Base-by-base conservation (phyloP, 2,797 vertebrate species). In the Limosa lapponica region DNA sequence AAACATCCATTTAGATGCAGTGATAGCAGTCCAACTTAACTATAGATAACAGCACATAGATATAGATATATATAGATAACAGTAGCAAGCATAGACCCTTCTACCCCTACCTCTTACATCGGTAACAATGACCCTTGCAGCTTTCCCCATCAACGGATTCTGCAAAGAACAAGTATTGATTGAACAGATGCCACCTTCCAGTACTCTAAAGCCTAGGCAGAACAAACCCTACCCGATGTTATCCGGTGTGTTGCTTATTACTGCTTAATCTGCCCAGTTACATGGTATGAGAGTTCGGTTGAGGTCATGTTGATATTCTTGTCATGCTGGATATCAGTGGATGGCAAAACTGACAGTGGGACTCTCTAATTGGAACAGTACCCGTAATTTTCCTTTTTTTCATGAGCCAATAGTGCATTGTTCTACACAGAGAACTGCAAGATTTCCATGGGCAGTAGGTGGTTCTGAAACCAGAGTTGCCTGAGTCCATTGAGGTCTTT, bases 391-490 rank as follows among this genome's bases (percentile, higher is more conserved):
- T 82, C 49, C 25, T 34, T 71, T 73, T 80, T 48, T 59, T 64
- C 28, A 23, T 78, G 46, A 93, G 52, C 23, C 22, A 67, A 4
- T 4, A 65, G 36, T 25, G 30, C 52, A 22, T 80, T 80, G 37
- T 93, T 82, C 54, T 86, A 51, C 81, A 43, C 14, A 84, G 51
- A 87, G 22, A 69, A 36, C 52, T 54, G 72, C 41, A 86, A 80
- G 77, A 93, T 73, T 93, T 67, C 79, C 6, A 7, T 70, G 77
- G 52, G 69, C 20, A 23, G 71, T 82, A 34, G 32, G 36, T 88
- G 70, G 62, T 88, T 93, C 90, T 77, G 65, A 95, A 95, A 74
- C 15, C 17, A 43, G 83, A 77, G 87, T 92, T 87, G 18, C 48
- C 52, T 19, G 58, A 78, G 58, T 93, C 70, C 49, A 36, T 1